Evolutionary conservation across 2,797 vertebrate genomes (phyloP), one percentile per base, ranked within the genome.

Genomic region (Sebastes alutus): DNA sequence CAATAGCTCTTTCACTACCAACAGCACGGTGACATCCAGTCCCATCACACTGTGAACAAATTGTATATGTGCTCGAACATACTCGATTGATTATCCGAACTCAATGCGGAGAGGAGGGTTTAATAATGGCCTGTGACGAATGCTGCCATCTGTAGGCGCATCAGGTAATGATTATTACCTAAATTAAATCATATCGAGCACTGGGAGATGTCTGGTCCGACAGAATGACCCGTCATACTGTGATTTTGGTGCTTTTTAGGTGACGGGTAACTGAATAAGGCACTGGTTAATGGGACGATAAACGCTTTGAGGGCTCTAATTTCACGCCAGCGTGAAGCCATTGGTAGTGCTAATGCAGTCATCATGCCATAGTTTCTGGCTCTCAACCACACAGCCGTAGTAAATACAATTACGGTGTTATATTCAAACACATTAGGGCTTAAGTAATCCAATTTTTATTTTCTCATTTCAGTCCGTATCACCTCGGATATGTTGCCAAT

Each of bases 1-100:
- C 80, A 64, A 81, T 80, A 66, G 79, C 74, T 77, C 80, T 79
- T 66, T 87, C 61, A 20, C 32, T 69, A 61, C 72, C 35, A 42
- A 14, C 76, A 52, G 61, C 18, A 33, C 71, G 60, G 35, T 22
- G 55, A 82, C 72, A 65, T 68, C 64, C 22, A 1, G n/a, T 60
- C 63, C 56, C 79, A 71, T 78, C 68, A 35, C 61, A 6, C 38
- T 62, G 35, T 32, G 54, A 75, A 55, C 52, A 69, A 60, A 84
- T 66, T 72, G 46, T 59, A 64, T 62, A 22, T 68, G 60, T 62
- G 29, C 70, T 70, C 32, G n/a, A 71, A 85, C 75, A 59, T 27
- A 32, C 42, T 78, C 69, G 23, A 63, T 78, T 74, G 60, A 83
- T 83, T 75, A 78, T 38, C 71, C 25, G 0, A 52, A 61, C 30